phyloP scores from a whole-genome alignment of 2,888 invertebrate species.

The Acholoe squamosa region DNA sequence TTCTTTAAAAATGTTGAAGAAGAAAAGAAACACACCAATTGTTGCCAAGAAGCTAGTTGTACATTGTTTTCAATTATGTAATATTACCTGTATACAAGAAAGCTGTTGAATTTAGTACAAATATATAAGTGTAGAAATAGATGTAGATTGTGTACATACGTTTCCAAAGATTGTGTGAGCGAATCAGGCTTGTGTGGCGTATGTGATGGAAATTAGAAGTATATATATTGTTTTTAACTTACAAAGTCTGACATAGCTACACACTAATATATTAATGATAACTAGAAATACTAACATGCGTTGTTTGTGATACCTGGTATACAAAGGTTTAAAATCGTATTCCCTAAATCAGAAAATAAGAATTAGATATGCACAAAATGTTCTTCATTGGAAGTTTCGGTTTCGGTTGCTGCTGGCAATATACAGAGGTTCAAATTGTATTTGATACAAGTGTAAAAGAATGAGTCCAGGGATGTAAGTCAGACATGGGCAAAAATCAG shows the following conservation, averaged over 20 bases:
- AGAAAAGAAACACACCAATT: neutral
- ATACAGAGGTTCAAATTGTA: no score
- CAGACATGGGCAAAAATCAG: no score
- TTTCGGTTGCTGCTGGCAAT: no score
- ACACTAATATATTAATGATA: neutral
- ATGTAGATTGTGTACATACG: neutral
- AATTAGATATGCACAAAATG: no score
- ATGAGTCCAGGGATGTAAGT: no score
- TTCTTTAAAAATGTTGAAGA: neutral
- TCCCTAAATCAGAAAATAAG: no score
- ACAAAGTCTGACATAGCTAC: neutral
- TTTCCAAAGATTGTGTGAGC: conserved; percentile 31
- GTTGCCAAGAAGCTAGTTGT: conserved; percentile 47
- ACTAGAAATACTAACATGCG: neutral
- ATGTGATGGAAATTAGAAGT: conserved; percentile 7
- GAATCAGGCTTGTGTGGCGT: neutral
- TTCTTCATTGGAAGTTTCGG: no score
- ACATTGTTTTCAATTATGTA: neutral
- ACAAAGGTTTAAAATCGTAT: neutral
- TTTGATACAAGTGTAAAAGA: no score
- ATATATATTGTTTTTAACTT: conserved; percentile 9
- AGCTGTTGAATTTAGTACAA: neutral
- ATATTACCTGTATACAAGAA: conserved; percentile 29
- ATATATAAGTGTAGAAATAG: conserved; percentile 10
- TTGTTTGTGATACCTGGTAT: conserved; percentile 22